Conservation (phyloP, 2,888 invertebrate species). For the Caenorhabditis drosophilae region DNA sequence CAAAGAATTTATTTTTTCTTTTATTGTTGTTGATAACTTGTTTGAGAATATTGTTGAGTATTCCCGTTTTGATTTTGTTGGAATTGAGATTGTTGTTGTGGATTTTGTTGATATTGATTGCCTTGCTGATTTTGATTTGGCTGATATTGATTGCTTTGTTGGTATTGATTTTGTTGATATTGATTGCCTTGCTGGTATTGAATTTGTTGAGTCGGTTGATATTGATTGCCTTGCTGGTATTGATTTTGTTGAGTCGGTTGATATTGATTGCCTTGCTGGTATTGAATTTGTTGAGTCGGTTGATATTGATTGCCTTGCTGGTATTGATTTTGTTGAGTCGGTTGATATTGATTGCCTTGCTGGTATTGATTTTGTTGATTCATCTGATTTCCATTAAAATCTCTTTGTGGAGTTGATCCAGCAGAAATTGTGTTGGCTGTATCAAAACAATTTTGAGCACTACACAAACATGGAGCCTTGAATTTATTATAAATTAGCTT, state of each 20-base stretch:
- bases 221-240: conserved; percentile 11
- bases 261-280: conserved; percentile 13
- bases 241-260: neutral
- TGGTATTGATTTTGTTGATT: conserved; percentile 11
- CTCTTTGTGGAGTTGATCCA: conserved; percentile 27
- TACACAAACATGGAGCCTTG: conserved; percentile 51
- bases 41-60: neutral
- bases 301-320: neutral
- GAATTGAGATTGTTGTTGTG: neutral
- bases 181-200: conserved; percentile 4
- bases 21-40: conserved; percentile 2
- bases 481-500: conserved; percentile 3
- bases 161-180: neutral
- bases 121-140: conserved; percentile 11
- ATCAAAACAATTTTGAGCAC: conserved; percentile 41
- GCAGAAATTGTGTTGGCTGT: conserved; percentile 28
- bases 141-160: conserved; percentile 21
- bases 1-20: no score
- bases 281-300: neutral
- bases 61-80: neutral
- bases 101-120: conserved; percentile 15
- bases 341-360: conserved; percentile 8
- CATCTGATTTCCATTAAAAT: conserved; percentile 34
- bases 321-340: conserved; percentile 10
- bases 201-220: neutral